Evolutionary conservation across 2,797 vertebrate genomes (phyloP).

Genomic region (Enteromius mattozi): DNA sequence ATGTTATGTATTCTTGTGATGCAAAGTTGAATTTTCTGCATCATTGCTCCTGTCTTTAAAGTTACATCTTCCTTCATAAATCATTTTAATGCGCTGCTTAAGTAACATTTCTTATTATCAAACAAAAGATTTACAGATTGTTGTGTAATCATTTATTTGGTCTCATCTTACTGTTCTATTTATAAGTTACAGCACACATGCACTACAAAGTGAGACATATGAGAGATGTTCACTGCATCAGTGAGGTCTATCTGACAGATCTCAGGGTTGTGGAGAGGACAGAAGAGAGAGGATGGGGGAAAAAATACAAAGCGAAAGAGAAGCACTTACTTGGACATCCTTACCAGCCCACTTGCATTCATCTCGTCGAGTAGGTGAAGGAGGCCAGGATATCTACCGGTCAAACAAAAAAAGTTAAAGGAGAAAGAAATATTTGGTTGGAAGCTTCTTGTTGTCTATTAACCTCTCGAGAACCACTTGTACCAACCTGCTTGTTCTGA

Average conservation of each 20-base stretch:
- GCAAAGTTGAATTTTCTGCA: neutral
- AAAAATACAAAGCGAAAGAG: constrained; percentile 15
- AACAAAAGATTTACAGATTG: neutral
- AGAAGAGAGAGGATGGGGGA: neutral
- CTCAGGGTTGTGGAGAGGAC: constrained; percentile 13
- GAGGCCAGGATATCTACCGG: constrained; percentile 92
- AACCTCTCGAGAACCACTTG: neutral
- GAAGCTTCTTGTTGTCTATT: neutral
- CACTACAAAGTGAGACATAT: neutral
- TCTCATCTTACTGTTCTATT: neutral
- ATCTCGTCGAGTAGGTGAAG: constrained; percentile 89
- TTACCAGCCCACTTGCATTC: constrained; percentile 99
- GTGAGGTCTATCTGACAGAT: neutral
- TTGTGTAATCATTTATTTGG: neutral
- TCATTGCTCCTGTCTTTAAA: neutral
- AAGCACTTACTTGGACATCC: constrained; percentile 88
- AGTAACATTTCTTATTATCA: neutral
- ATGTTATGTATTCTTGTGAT: neutral
- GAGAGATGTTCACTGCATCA: neutral
- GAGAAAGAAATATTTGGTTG: neutral
- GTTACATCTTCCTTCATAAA: neutral
- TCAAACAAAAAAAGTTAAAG: constrained; percentile 57
- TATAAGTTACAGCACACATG: neutral
- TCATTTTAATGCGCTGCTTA: neutral
- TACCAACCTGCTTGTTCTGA: neutral